These are phyloP conservation scores for Hydraecia micacea DNA, from an alignment of 2,888 invertebrate species.

Conservation along the genomic window DNA sequence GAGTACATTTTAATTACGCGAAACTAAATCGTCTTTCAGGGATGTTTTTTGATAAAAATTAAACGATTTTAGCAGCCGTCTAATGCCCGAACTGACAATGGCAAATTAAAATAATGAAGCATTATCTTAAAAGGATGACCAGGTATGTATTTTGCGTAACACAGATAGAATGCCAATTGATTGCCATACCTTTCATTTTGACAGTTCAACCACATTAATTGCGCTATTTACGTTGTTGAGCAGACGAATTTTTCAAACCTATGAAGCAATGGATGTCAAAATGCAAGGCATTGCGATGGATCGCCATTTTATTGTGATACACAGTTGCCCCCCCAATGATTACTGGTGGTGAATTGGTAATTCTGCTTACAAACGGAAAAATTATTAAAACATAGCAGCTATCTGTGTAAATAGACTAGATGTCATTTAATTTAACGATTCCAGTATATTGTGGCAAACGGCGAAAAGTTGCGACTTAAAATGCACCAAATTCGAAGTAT, in stretches of 20 bases:
- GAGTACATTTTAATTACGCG: slow-evolving; percentile 63
- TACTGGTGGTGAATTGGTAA: not conserved
- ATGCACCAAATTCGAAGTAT: not conserved
- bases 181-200: not conserved
- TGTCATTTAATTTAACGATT: not conserved
- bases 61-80: slow-evolving; percentile 5
- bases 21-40: slow-evolving; percentile 52
- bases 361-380: slow-evolving; percentile 1
- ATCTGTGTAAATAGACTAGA: not conserved
- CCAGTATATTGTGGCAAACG: not conserved
- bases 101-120: slow-evolving; percentile 16
- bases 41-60: slow-evolving; percentile 41
- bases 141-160: not conserved
- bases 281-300: not conserved
- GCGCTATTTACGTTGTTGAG: not conserved
- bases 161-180: not conserved
- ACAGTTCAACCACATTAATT: not conserved
- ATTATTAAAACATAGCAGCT: not conserved
- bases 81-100: not conserved
- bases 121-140: not conserved
- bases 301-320: not conserved
- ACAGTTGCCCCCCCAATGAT: not conserved
- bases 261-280: not conserved
- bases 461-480: not conserved
- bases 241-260: not conserved